Conservation (phyloP, 2,888 invertebrate genomes). For the Parnassius smintheus region DNA sequence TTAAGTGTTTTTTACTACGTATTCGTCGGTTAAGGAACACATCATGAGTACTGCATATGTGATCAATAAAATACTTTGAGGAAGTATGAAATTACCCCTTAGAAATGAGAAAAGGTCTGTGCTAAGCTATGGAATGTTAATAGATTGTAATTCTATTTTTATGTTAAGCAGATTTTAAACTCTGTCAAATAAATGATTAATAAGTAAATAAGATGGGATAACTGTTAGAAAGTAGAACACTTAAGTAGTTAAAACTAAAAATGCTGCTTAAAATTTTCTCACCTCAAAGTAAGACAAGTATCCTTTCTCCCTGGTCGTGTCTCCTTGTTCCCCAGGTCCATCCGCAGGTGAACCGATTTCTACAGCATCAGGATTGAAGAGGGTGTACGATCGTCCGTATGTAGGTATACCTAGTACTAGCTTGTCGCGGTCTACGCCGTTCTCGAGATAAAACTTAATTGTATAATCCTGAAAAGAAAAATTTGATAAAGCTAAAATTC, state of each 20-base stretch:
- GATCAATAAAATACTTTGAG: too few species aligned
- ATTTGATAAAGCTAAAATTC: not conserved
- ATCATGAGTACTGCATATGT: too few species aligned
- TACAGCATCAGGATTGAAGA: slow-evolving; percentile 91
- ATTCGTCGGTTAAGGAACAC: too few species aligned
- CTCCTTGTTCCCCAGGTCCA: slow-evolving; percentile 94
- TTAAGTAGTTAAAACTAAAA: too few species aligned
- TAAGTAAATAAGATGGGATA: too few species aligned
- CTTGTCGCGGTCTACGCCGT: slow-evolving; percentile 90
- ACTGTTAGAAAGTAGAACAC: accelerated
- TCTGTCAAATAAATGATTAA: too few species aligned
- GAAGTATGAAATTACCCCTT: too few species aligned
- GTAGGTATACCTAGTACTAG: slow-evolving; percentile 93
- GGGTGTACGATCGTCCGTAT: slow-evolving; percentile 93
- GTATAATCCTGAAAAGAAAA: slow-evolving; percentile 88
- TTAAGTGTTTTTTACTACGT: too few species aligned
- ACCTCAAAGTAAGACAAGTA: slow-evolving; percentile 97
- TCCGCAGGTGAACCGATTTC: slow-evolving; percentile 94
- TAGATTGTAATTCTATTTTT: too few species aligned
- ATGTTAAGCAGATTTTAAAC: too few species aligned
- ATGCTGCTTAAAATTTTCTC: slow-evolving; percentile 27
- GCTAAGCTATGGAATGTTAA: too few species aligned
- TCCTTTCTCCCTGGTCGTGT: slow-evolving; percentile 95
- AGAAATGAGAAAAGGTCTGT: too few species aligned
- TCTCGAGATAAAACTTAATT: slow-evolving; percentile 89